phyloP scores from a whole-genome alignment of 92 coral and sea anemone genomes.

The Virgularia gustaviana region DNA sequence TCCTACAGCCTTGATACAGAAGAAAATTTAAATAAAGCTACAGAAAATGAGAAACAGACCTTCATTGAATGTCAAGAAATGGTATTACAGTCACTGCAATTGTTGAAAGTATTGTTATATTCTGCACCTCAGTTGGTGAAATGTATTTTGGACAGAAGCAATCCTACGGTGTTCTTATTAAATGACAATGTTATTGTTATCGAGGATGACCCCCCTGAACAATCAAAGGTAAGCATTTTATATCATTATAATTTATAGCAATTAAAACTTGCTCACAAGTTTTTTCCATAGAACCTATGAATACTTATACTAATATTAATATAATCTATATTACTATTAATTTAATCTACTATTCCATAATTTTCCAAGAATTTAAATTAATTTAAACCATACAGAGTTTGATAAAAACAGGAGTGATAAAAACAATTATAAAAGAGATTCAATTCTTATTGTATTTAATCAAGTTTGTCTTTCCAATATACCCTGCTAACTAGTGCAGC shows the following conservation, averaged over 20 bases:
- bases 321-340: too few relatives aligned
- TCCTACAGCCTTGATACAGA: neutral
- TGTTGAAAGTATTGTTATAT: conserved; percentile 4
- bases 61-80: conserved; percentile 2
- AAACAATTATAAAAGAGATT: too few relatives aligned
- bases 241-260: too few relatives aligned
- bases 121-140: conserved; percentile 9
- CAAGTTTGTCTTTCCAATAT: conserved; percentile 50
- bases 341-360: too few relatives aligned
- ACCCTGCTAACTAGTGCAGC: conserved; percentile 78
- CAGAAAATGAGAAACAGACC: neutral
- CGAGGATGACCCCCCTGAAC: neutral
- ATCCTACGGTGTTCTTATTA: neutral
- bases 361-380: too few relatives aligned
- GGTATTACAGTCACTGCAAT: conserved; percentile 16
- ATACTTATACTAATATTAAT: too few relatives aligned
- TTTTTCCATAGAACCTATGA: too few relatives aligned
- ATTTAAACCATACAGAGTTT: too few relatives aligned
- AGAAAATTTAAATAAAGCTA: neutral
- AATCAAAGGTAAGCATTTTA: too few relatives aligned
- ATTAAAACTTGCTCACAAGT: too few relatives aligned
- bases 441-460: too few relatives aligned
- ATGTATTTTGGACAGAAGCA: conserved; percentile 8
- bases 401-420: too few relatives aligned
- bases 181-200: neutral